Percentiles rank a stretch among this genome's conserved stretches.
These are phyloP conservation scores for Talpa occidentalis DNA, from an alignment of 2,113 vertebrate species.

Conservation along the genomic window DNA sequence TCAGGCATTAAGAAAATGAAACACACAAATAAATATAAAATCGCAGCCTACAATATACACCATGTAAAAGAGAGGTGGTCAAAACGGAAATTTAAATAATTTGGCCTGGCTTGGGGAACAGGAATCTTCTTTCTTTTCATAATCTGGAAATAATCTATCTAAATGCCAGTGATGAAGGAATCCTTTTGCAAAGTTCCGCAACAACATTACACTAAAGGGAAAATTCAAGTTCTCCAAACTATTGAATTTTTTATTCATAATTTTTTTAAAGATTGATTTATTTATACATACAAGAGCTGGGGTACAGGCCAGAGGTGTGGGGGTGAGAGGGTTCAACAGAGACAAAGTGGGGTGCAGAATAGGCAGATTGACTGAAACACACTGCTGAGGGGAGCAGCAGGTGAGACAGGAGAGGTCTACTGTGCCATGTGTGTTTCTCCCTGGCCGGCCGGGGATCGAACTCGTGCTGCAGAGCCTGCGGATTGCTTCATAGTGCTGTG, in stretches of 20 bases:
- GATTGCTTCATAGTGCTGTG: no score
- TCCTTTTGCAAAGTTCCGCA: not conserved
- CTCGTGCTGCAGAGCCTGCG: no score
- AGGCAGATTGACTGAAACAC: no score
- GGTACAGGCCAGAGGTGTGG: no score
- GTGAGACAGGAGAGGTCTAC: no score
- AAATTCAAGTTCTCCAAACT: not conserved
- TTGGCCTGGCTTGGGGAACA: not conserved
- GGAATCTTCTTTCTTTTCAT: not conserved
- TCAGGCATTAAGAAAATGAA: not conserved
- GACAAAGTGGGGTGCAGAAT: no score
- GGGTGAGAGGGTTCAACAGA: no score
- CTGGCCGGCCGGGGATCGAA: no score
- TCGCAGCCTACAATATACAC: not conserved
- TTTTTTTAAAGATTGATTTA: no score
- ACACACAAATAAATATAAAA: not conserved
- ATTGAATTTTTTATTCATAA: not conserved
- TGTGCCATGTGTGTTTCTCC: no score
- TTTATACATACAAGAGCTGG: no score
- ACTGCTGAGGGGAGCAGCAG: no score
- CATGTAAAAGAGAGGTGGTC: not conserved
- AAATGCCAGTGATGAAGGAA: not conserved
- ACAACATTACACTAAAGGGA: not conserved
- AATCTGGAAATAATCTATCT: slow-evolving; percentile 5
- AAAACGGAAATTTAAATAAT: not conserved